Evolutionary conservation across 1,140 invertebrate genomes (phyloP), one percentile per base, ranked within the genome.

Genomic region (Saccostrea cuccullata): DNA sequence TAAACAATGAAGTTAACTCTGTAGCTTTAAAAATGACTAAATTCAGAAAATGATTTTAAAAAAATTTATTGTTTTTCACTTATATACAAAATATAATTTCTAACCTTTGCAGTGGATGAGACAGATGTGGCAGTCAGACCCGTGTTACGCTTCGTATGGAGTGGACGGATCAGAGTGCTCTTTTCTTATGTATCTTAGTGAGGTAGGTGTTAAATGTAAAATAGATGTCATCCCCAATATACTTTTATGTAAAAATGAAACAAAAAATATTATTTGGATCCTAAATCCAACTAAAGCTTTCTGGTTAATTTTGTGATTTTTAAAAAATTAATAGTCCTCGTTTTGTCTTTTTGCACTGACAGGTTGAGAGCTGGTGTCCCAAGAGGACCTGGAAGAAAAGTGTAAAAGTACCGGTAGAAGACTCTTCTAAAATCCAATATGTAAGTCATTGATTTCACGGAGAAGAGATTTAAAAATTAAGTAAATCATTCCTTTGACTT

Each of bases 131-230:
- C 92, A 94, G 82, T 94, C 94, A 11, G 94, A 95, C 87, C 86
- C 89, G 2, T 95, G 95, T 89, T 95, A 95, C 87, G 90, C 89
- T 13, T 89, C 93, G 0, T 93, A 94, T 84, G 94, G 94, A 9
- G 95, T 95, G 12, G 94, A 95, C 89, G 95, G 95, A 12, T 92
- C 94, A 11, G 91, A 93, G 20, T 95, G 95, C 87, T 95, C 95
- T 9, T 94, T 95, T 89, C 92, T 95, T 9, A 93, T 94, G 92
- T 95, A 95, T 85, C 90, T 95, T 2, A 95, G 95, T 91, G 93
- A 95, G 91, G 94, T 95, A 85, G 90, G 93, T 86, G 84, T 47
- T 47, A 8, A 47, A 47, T 9, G 9, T 47, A 47, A 47, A 47
- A 47, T 47, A 0, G 9, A 9, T 47, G 47, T 2, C 5, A 47